These are phyloP conservation scores for Pseudoips prasinana DNA, from an alignment of 2,888 invertebrate species.

Conservation along the genomic window DNA sequence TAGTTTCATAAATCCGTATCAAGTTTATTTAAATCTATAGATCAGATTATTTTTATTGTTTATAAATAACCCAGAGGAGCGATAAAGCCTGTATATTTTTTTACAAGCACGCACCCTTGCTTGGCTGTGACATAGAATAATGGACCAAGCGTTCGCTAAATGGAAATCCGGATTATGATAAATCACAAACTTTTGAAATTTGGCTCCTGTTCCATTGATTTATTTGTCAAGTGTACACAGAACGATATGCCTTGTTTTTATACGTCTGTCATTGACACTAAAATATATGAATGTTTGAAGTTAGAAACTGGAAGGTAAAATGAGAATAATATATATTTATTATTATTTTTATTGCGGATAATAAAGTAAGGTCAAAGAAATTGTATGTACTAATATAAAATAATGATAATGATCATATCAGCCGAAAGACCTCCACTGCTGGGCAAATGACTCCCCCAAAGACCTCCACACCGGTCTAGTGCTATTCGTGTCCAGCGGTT, in stretches of 20 bases:
- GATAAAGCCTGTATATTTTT: conserved; percentile 49
- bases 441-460: too few relatives aligned
- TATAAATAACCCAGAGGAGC: conserved; percentile 21
- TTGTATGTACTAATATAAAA: too few relatives aligned
- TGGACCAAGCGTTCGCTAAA: conserved; percentile 74
- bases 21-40: conserved; percentile 9
- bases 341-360: too few relatives aligned
- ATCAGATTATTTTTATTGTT: conserved; percentile 25
- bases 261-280: conserved; percentile 32
- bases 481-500: too few relatives aligned
- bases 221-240: conserved; percentile 65
- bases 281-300: conserved; percentile 30
- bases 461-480: too few relatives aligned
- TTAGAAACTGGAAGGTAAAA: too few relatives aligned
- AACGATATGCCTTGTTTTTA: conserved; percentile 55
- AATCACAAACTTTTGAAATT: conserved; percentile 80
- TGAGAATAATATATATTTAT: too few relatives aligned
- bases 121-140: conserved; percentile 77
- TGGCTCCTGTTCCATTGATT: conserved; percentile 70
- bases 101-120: conserved; percentile 69
- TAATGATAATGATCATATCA: too few relatives aligned
- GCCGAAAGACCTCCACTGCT: too few relatives aligned
- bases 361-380: too few relatives aligned
- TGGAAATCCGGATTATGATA: conserved; percentile 79
- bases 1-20: too few relatives aligned